phyloP scores from a whole-genome alignment of 2,797 vertebrate species.

The Tamandua tetradactyla region DNA sequence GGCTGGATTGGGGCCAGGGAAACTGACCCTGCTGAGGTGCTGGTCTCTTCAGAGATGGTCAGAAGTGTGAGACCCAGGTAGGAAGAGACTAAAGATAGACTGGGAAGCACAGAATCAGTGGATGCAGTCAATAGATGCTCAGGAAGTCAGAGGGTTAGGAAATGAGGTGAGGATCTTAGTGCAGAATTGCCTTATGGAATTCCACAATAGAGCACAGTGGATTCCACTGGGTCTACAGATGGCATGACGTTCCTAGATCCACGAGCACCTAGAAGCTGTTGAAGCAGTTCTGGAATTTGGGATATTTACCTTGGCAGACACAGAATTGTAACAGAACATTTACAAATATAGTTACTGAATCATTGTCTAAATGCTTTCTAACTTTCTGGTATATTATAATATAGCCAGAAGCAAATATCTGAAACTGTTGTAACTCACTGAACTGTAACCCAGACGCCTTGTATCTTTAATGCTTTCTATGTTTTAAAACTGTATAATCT shows the following conservation, averaged over 20 bases:
- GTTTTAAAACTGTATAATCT: no score
- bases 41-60: background rate
- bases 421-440: no score
- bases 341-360: no score
- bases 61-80: background rate
- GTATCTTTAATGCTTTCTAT: no score
- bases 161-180: background rate
- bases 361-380: no score
- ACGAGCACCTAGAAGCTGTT: background rate
- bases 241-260: background rate
- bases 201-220: background rate
- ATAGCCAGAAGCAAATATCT: no score
- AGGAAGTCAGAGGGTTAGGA: background rate
- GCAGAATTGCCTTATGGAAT: background rate
- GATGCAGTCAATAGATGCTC: background rate
- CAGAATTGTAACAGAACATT: background rate
- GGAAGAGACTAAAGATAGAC: background rate
- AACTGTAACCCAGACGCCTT: no score
- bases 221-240: background rate
- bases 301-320: background rate
- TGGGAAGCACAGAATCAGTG: background rate
- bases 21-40: background rate
- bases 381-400: no score
- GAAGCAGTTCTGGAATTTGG: background rate
- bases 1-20: background rate